Base-by-base conservation (phyloP, 2,113 vertebrate species). In the Petrocephalus microphthalmus region DNA sequence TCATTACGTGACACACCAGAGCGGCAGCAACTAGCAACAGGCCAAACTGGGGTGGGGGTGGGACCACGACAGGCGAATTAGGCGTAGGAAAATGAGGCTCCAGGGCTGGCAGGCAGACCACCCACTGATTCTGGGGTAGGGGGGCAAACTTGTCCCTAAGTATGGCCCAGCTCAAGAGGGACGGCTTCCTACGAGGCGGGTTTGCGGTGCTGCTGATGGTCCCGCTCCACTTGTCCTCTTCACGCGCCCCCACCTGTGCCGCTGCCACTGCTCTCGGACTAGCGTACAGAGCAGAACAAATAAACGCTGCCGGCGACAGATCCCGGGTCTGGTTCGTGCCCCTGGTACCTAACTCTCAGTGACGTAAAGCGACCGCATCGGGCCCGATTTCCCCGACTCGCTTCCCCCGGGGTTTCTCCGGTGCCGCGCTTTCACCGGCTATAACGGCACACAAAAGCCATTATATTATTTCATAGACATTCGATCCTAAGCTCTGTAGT, bases 1-100 rank as follows among this genome's bases (percentile, higher is more conserved):
- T 93, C 89, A 94, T 94, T 95, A 95, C 92, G 92, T 94, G 93
- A 94, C 91, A 93, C 93, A 93, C 92, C 91, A 90, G 91, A 92
- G 93, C 91, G 91, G 94, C 89, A 91, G 93, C 91, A 92, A 94
- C 93, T 93, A 93, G 94, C 93, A 84, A 93, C 92, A 93, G 93
- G 94, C 92, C 88, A 51, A 91, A 45, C 7, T 10, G 81, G 45
- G n/a, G 57, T 53, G 91, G 91, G 87, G 91, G 92, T 90, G 91
- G 95, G 95, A 95, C 94, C 94, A 90, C 93, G 93, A 93, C 92
- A 90, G 94, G 94, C 20, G 78, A 94, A 95, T 94, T 95, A 94
- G 93, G 91, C 93, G 90, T 91, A 92, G 90, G 91, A 92, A 94
- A 94, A 92, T 91, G 90, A 90, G 89, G 87, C 90, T 87, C 88